Conservation (phyloP, 2,888 invertebrate species). For the Timandra comae region DNA sequence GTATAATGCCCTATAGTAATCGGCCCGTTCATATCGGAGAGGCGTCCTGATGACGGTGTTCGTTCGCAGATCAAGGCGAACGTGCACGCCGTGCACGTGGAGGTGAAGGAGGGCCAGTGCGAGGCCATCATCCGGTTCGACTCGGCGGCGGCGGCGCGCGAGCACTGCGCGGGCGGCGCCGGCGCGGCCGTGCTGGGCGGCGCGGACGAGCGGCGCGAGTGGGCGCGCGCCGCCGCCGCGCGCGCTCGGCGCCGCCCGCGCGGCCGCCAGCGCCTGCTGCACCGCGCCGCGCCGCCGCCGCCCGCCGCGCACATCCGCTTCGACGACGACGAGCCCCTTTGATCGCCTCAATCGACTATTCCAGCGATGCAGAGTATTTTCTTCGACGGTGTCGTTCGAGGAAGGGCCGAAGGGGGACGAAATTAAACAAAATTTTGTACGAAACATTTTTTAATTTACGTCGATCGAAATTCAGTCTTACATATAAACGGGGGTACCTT, state of each 20-base stretch:
- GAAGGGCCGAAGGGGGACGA: no score
- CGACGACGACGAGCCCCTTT: constrained; percentile 58
- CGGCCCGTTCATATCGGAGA: no score
- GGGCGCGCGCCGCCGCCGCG: constrained; percentile 82
- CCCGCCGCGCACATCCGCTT: constrained; percentile 50
- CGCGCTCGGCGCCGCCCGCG: constrained; percentile 68
- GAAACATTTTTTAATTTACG: constrained; percentile 59
- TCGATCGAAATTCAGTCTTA: constrained; percentile 72
- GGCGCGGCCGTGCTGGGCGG: constrained; percentile 72
- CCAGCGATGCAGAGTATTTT: constrained; percentile 48
- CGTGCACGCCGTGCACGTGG: constrained; percentile 85
- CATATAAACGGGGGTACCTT: no score
- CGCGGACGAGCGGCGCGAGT: constrained; percentile 85
- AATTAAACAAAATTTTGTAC: constrained; percentile 19
- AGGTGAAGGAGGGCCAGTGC: constrained; percentile 83
- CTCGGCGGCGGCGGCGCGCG: constrained; percentile 62
- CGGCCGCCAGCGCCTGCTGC: constrained; percentile 29
- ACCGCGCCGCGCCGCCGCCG: constrained; percentile 42
- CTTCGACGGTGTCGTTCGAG: no score
- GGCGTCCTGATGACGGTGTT: no score
- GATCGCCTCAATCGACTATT: constrained; percentile 81
- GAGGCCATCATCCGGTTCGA: constrained; percentile 83
- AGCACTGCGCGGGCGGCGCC: constrained; percentile 45
- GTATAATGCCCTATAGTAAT: no score
- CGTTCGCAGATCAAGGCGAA: constrained; percentile 78